phyloP scores from a whole-genome alignment of 2,888 invertebrate species.

The Plemyria rubiginata region DNA sequence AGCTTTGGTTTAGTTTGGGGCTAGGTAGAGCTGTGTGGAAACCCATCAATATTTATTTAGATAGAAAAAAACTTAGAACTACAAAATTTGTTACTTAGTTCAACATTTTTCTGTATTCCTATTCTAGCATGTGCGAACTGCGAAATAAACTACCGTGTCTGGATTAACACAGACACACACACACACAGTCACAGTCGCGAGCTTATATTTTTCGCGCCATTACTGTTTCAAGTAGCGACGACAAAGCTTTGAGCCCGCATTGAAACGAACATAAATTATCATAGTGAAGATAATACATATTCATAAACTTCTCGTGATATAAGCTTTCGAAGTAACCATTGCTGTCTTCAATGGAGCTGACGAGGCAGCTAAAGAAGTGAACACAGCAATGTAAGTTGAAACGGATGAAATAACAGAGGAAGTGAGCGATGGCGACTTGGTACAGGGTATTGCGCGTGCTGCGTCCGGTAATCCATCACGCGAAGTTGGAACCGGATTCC shows the following conservation, averaged over 20 bases:
- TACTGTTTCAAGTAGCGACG: neutral
- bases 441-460: slow-evolving; percentile 62
- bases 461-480: slow-evolving; percentile 79
- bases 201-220: neutral
- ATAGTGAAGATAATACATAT: slow-evolving; percentile 2
- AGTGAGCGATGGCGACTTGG: slow-evolving; percentile 44
- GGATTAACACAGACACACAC: too few species aligned
- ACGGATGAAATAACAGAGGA: slow-evolving; percentile 30
- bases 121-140: too few species aligned
- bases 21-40: too few species aligned
- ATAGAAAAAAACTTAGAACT: too few species aligned
- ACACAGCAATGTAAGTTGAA: slow-evolving; percentile 4
- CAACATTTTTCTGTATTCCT: too few species aligned
- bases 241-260: neutral
- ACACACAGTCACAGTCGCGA: too few species aligned
- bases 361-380: neutral
- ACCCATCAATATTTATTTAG: too few species aligned
- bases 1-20: too few species aligned
- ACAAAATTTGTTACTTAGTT: too few species aligned
- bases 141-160: too few species aligned
- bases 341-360: neutral
- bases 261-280: slow-evolving; percentile 1
- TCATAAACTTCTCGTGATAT: neutral
- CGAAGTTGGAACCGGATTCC: slow-evolving; percentile 76
- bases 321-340: slow-evolving; percentile 6